phyloP scores from a whole-genome alignment of 1,140 invertebrate genomes.

The Drosophila bocki region DNA sequence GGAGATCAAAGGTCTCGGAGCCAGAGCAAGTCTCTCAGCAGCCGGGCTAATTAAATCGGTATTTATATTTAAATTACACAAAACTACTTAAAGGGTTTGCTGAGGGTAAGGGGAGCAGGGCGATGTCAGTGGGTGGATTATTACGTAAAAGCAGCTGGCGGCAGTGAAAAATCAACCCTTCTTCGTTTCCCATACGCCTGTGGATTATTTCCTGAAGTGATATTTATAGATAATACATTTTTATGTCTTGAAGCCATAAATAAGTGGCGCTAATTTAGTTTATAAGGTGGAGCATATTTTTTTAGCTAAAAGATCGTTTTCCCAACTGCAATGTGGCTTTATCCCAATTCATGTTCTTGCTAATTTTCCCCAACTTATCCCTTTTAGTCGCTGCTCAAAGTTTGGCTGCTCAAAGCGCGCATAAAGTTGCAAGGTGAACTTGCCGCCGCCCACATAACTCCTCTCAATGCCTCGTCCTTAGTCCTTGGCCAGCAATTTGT shows the following conservation, averaged over 20 bases:
- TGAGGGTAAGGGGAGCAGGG: background rate
- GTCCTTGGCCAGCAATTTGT: conserved; percentile 46
- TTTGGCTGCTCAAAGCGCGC: conserved; percentile 30
- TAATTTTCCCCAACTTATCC: conserved; percentile 11
- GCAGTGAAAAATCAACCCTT: conserved; percentile 35
- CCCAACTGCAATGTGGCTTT: conserved; percentile 1
- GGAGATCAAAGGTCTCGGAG: conserved; percentile 72
- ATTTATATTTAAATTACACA: conserved; percentile 81
- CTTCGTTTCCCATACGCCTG: background rate
- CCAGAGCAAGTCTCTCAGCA: conserved; percentile 59
- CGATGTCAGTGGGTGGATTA: conserved; percentile 3
- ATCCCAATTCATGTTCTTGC: background rate
- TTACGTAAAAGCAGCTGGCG: conserved; percentile 35
- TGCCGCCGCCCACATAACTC: background rate
- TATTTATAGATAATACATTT: background rate
- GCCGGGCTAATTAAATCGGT: conserved; percentile 80
- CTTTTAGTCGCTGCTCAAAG: conserved; percentile 25
- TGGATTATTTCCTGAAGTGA: conserved; percentile 3
- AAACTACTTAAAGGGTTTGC: conserved; percentile 71
- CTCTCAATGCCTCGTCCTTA: background rate
- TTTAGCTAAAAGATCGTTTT: background rate
- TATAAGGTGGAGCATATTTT: background rate
- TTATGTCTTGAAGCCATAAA: background rate
- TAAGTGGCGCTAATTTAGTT: conserved; percentile 13
- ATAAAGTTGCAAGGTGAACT: conserved; percentile 34